A percentile compares a stretch with the other conserved stretches of the same genome.
Evolutionary conservation across 2,888 invertebrate species (phyloP).

Genomic region (Ophion slaviceki): DNA sequence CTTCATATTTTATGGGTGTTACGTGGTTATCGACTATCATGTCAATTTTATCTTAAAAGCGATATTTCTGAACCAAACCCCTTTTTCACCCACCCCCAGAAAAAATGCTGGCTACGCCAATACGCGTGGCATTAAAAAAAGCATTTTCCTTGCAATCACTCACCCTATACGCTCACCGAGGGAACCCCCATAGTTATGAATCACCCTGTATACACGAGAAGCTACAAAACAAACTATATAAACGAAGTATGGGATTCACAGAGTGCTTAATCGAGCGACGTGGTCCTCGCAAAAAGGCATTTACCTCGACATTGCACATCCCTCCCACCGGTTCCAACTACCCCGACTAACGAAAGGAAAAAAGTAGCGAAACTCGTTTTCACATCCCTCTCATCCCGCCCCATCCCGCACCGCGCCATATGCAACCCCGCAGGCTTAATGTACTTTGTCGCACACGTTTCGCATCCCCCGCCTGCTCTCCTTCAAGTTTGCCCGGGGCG

Average conservation of each 20-base stretch:
- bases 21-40: too few species aligned
- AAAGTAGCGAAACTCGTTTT: slow-evolving; percentile 22
- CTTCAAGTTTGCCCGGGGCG: slow-evolving; percentile 4
- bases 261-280: slow-evolving; percentile 53
- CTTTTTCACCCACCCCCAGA: too few species aligned
- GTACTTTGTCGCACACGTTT: slow-evolving; percentile 33
- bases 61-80: too few species aligned
- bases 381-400: background rate
- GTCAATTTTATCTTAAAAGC: too few species aligned
- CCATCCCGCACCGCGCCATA: background rate
- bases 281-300: slow-evolving; percentile 27
- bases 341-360: slow-evolving; percentile 14
- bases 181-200: too few species aligned
- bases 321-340: background rate
- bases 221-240: background rate
- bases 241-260: background rate
- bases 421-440: slow-evolving; percentile 10
- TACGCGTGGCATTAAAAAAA: too few species aligned
- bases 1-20: too few species aligned
- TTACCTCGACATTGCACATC: slow-evolving; percentile 19
- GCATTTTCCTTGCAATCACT: too few species aligned
- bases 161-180: too few species aligned
- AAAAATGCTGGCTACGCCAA: background rate
- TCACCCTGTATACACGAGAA: background rate
- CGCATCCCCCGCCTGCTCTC: background rate